phyloP scores from a whole-genome alignment of 2,797 vertebrate species.

The Parotocinclus haroldoi region DNA sequence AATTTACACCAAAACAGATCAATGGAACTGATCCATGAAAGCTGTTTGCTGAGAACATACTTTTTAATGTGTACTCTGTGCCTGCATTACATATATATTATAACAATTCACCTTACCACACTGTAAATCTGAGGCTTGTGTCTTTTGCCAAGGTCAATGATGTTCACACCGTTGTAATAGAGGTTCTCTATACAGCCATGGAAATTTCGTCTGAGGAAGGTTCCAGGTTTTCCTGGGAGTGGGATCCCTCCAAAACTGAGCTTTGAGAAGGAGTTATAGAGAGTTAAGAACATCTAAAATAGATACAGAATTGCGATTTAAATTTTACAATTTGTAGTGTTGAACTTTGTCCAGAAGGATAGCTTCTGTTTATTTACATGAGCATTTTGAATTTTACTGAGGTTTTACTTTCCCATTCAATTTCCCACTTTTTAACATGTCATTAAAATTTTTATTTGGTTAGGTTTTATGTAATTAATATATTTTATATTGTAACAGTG shows the following conservation, averaged over 20 bases:
- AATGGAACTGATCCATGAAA: neutral
- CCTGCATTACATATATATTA: neutral
- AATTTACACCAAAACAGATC: neutral
- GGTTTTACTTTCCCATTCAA: too few species aligned
- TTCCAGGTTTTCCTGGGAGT: conserved; percentile 92
- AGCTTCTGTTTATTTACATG: too few species aligned
- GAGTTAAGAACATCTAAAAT: neutral
- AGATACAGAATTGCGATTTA: too few species aligned
- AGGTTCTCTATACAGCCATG: conserved; percentile 96
- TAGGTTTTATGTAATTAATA: too few species aligned
- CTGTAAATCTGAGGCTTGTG: conserved; percentile 96
- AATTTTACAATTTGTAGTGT: too few species aligned
- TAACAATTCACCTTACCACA: conserved; percentile 75
- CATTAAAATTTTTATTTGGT: too few species aligned
- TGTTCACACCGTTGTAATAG: conserved; percentile 94
- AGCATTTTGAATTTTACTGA: too few species aligned
- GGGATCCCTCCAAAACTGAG: conserved; percentile 97
- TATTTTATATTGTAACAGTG: too few species aligned
- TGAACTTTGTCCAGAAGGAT: too few species aligned
- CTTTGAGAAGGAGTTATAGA: conserved; percentile 63
- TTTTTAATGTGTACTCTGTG: neutral
- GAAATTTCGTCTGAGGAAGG: conserved; percentile 93
- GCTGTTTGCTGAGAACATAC: neutral
- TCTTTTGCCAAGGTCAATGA: conserved; percentile 94
- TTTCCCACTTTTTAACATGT: too few species aligned